A percentile compares a stretch with the other conserved stretches of the same genome.
Evolutionary conservation across 2,888 invertebrate genomes (phyloP).

Genomic region (Cheilosia vulpina): DNA sequence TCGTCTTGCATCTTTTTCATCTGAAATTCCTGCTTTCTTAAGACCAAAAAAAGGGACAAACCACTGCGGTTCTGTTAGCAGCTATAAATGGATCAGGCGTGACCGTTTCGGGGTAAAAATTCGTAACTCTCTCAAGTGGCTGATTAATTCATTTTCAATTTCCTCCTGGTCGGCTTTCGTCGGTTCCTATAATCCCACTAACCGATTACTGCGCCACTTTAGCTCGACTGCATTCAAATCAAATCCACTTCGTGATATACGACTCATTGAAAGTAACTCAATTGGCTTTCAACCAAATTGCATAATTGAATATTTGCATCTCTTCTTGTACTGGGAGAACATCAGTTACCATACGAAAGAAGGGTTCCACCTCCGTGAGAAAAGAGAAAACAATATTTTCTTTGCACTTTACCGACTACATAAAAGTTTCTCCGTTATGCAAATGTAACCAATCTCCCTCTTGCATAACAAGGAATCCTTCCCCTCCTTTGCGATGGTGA

Average conservation of each 20-base stretch:
- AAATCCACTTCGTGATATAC: slow-evolving; percentile 29
- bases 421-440: slow-evolving; percentile 27
- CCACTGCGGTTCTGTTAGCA: no score
- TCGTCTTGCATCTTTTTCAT: no score
- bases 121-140: no score
- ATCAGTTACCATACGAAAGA: slow-evolving; percentile 9
- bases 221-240: slow-evolving; percentile 9
- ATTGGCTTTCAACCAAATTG: slow-evolving; percentile 29
- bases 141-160: no score
- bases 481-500: slow-evolving; percentile 38
- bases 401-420: slow-evolving; percentile 17
- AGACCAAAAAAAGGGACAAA: no score
- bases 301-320: slow-evolving; percentile 61
- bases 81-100: no score
- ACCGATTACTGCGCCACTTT: slow-evolving; percentile 44
- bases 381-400: slow-evolving; percentile 1
- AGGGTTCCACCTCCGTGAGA: slow-evolving; percentile 9
- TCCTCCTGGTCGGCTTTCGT: no score
- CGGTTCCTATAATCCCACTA: background rate
- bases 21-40: no score
- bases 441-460: slow-evolving; percentile 34
- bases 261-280: slow-evolving; percentile 44
- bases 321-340: background rate
- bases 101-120: background rate
- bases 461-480: slow-evolving; percentile 11